Conservation (phyloP, 2,113 vertebrate genomes). For the Tragelaphus buxtoni region DNA sequence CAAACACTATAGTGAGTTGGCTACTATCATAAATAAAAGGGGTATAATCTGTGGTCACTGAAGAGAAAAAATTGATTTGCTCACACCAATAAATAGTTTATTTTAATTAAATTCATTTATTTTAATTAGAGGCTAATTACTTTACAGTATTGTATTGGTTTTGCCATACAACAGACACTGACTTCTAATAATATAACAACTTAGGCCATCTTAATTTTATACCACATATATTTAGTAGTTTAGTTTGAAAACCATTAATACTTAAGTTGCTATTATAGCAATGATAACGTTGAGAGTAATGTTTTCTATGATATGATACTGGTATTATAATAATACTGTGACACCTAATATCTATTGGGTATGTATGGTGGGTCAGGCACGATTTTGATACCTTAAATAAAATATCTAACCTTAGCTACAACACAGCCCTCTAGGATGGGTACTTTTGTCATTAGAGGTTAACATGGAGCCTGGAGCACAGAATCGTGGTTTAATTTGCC, state of each 20-base stretch:
- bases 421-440: rapidly evolving
- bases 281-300: background rate
- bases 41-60: background rate
- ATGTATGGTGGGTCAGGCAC: background rate
- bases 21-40: background rate
- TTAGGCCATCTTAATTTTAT: background rate
- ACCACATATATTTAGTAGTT: background rate
- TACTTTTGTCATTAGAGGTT: background rate
- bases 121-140: no score
- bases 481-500: background rate
- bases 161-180: background rate
- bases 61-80: background rate
- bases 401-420: background rate
- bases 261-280: background rate
- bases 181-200: background rate
- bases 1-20: background rate
- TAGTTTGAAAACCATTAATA: background rate
- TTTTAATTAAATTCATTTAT: no score
- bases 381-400: background rate
- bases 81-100: background rate
- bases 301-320: background rate
- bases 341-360: background rate
- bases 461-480: background rate
- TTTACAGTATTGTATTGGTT: no score
- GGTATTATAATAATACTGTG: background rate